Evolutionary conservation across 2,888 invertebrate genomes (phyloP).

Genomic region (Dugesia japonica): DNA sequence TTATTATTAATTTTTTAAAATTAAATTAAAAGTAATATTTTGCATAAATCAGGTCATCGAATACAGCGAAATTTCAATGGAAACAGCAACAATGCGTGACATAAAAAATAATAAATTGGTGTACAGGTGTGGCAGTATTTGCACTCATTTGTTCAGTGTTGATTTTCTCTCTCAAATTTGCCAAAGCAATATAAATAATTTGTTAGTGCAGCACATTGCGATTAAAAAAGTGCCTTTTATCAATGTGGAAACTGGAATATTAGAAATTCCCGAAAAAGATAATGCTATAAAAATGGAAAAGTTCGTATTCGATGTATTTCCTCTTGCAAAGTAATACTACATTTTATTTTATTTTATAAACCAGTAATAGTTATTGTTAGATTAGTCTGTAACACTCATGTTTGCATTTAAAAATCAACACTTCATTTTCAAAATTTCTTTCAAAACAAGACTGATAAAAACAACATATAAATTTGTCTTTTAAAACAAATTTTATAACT

Average conservation of each 20-base stretch:
- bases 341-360: too few species aligned
- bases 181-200: slow-evolving; percentile 55
- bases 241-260: slow-evolving; percentile 56
- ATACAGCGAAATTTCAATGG: slow-evolving; percentile 79
- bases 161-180: slow-evolving; percentile 56
- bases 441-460: too few species aligned
- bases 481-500: too few species aligned
- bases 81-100: slow-evolving; percentile 64
- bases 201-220: slow-evolving; percentile 76
- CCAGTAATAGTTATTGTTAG: too few species aligned
- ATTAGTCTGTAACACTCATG: too few species aligned
- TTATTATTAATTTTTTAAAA: too few species aligned
- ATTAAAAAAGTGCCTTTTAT: slow-evolving; percentile 86
- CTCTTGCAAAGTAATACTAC: slow-evolving; percentile 66
- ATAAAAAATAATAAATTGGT: slow-evolving; percentile 60
- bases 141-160: slow-evolving; percentile 84
- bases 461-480: too few species aligned
- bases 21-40: too few species aligned
- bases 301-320: slow-evolving; percentile 95
- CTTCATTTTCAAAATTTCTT: too few species aligned
- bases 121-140: slow-evolving; percentile 88
- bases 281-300: slow-evolving; percentile 98
- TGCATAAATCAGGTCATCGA: slow-evolving; percentile 63
- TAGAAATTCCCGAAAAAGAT: slow-evolving; percentile 59
- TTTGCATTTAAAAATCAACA: too few species aligned